phyloP scores from a whole-genome alignment of 2,797 vertebrate species.

The Halcyon chelicuti region DNA sequence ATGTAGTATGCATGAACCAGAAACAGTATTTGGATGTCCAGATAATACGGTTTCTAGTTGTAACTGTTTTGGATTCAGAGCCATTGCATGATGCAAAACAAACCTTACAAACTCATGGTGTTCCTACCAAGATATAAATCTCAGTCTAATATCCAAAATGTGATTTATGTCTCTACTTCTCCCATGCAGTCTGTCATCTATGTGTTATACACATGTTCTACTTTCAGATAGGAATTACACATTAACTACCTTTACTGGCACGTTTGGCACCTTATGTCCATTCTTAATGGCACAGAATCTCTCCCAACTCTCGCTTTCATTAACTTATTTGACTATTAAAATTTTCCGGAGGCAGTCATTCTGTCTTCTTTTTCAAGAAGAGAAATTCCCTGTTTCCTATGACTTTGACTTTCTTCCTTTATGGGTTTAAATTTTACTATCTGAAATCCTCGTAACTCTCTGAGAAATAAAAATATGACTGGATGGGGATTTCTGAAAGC shows the following conservation, averaged over 20 bases:
- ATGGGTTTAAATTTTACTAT: background rate
- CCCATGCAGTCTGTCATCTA: background rate
- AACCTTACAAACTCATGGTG: background rate
- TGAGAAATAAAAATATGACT: slow-evolving; percentile 12
- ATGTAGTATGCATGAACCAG: background rate
- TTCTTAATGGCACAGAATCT: background rate
- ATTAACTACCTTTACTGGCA: background rate
- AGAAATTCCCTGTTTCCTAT: background rate
- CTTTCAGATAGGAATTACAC: background rate
- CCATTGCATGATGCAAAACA: background rate
- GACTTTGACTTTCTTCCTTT: background rate
- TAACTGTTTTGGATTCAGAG: background rate
- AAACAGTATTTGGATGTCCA: background rate
- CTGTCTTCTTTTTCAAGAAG: background rate
- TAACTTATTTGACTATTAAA: background rate
- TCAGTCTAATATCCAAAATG: background rate
- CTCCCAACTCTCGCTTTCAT: background rate
- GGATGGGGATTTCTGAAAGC: slow-evolving; percentile 24
- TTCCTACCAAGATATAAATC: background rate
- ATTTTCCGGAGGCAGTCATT: background rate
- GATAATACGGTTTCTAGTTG: background rate
- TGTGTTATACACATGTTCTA: background rate
- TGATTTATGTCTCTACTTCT: background rate
- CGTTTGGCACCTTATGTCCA: background rate
- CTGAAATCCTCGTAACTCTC: background rate